Percentiles rank a stretch among this genome's conserved stretches.
Conservation (phyloP, 1,140 invertebrate species). For the silkworm (Bombyx mori) region DNA sequence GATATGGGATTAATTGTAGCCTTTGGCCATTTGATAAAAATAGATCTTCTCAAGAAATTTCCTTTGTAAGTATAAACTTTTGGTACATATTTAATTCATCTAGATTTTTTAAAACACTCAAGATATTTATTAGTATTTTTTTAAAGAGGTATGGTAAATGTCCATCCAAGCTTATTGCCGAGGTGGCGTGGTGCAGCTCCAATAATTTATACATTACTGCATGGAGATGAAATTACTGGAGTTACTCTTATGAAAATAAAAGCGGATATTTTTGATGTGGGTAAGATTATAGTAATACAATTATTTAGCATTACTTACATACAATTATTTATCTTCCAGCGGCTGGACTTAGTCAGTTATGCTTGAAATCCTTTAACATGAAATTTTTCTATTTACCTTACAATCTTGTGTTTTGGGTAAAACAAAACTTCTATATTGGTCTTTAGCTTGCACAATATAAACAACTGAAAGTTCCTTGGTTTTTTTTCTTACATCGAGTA, state of each 20-base stretch:
- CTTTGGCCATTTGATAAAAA: slow-evolving; percentile 57
- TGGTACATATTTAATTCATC: neutral
- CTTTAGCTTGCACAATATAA: too few species aligned
- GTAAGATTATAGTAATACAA: slow-evolving; percentile 53
- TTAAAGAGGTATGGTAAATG: slow-evolving; percentile 90
- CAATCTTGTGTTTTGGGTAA: too few species aligned
- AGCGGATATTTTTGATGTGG: slow-evolving; percentile 90
- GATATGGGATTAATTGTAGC: slow-evolving; percentile 59
- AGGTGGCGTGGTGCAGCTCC: slow-evolving; percentile 94
- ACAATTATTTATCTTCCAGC: too few species aligned
- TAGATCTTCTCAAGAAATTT: slow-evolving; percentile 48
- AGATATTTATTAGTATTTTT: neutral
- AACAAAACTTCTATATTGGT: too few species aligned
- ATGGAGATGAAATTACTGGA: slow-evolving; percentile 87
- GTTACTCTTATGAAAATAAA: slow-evolving; percentile 91
- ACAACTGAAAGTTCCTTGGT: too few species aligned
- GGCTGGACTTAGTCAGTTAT: too few species aligned
- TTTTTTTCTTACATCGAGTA: too few species aligned
- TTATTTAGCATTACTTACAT: too few species aligned
- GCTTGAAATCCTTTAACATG: too few species aligned
- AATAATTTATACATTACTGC: slow-evolving; percentile 81
- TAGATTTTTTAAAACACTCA: neutral
- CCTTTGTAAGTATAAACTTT: slow-evolving; percentile 45
- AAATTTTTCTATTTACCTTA: too few species aligned
- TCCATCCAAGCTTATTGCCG: slow-evolving; percentile 93